Conservation (phyloP, 2,888 invertebrate species). For the Hofmannophila pseudospretella region DNA sequence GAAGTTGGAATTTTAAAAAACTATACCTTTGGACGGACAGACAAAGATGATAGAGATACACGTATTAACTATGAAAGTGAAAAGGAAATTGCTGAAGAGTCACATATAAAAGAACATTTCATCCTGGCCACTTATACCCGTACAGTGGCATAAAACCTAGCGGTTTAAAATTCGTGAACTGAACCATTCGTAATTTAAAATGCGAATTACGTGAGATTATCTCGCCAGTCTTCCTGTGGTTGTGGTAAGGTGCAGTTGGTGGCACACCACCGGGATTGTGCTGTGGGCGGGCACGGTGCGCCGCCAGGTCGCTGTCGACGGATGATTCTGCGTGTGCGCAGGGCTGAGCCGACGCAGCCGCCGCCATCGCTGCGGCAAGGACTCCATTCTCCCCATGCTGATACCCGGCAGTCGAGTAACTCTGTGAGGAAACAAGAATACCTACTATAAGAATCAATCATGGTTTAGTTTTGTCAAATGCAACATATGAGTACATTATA, state of each 20-base stretch:
- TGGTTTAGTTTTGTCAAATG: too few relatives aligned
- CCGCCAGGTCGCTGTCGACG: conserved; percentile 89
- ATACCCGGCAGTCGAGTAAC: conserved; percentile 89
- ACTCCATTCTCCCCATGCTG: conserved; percentile 92
- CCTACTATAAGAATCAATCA: too few relatives aligned
- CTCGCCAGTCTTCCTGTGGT: conserved; percentile 53
- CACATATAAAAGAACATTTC: conserved; percentile 9
- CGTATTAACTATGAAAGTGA: conserved; percentile 20
- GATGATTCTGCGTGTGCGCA: conserved; percentile 86
- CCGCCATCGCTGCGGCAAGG: conserved; percentile 93
- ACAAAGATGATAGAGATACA: conserved; percentile 48
- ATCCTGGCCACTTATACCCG: conserved; percentile 21
- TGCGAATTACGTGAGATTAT: conserved; percentile 61
- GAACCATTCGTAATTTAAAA: conserved; percentile 14
- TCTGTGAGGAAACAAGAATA: conserved; percentile 30
- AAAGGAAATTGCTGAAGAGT: conserved; percentile 15
- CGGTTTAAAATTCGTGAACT: conserved; percentile 16
- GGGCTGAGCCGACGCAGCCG: conserved; percentile 93
- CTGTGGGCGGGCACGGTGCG: conserved; percentile 87
- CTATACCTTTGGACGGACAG: conserved; percentile 68
- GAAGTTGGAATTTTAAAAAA: conserved; percentile 30
- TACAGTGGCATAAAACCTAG: conserved; percentile 12
- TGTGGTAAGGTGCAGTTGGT: conserved; percentile 68
- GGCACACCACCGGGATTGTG: conserved; percentile 93
- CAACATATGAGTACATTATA: too few relatives aligned